Base-by-base conservation (phyloP, 2,797 vertebrate species). In the Macroramphosus scolopax region DNA sequence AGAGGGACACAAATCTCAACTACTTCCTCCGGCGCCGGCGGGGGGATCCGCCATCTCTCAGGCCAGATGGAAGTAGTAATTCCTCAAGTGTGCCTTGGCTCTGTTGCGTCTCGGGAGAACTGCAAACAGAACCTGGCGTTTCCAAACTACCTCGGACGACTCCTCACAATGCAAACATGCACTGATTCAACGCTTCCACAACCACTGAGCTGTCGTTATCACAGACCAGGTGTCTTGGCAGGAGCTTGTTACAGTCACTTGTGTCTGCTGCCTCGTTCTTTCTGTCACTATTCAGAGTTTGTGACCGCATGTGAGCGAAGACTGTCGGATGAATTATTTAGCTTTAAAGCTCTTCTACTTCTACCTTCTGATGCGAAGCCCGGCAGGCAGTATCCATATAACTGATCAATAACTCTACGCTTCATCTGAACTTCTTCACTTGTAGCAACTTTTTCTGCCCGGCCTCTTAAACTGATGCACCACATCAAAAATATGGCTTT, bases 91-190 rank as follows among this genome's bases (percentile, higher is more conserved):
- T 62, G 45, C 55, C 60, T 30, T 11, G 5, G 22, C 11, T 63
- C 41, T 37, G 59, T 74, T 68, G 59, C 47, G 51, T 35, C 36
- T 15, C 55, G 59, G 26, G 30, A 63, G 54, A 25, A 26, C 29
- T 38, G 49, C 36, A 34, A 68, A 66, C 37, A 37, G 8, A 67
- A 18, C 5, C 16, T 72, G 63, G 37, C 62, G 39, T 54, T 66
- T 57, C 55, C 26, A 44, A 41, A 20, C 18, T 45, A 32, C 30
- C 17, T 63, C 30, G 22, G 14, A 33, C 5, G 5, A 13, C 20
- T 41, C 25, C 17, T 59, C 8, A 8, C 46, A 17, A 8, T 38
- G 48, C 35, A 26, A 37, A 30, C 37, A n/a, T 54, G 47, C 22
- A 31, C 15, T 6, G 26, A 18, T 48, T 51, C 35, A 37, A 15